Evolutionary conservation across 2,113 vertebrate species (phyloP), one percentile per base, ranked within the genome.

Genomic region (Bufo gargarizans): DNA sequence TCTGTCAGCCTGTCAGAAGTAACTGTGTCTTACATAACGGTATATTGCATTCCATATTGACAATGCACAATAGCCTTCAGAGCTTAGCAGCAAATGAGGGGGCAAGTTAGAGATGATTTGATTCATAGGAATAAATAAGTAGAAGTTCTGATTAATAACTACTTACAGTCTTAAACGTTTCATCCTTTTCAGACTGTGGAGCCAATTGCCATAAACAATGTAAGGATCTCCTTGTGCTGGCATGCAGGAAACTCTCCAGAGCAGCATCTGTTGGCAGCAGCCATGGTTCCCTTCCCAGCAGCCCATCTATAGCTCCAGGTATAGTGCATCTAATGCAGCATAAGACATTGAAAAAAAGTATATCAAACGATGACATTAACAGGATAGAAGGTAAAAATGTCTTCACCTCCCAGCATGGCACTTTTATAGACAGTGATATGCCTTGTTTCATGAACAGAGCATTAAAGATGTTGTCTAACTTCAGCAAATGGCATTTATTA

Each of bases 171-270:
- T 33, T 69, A 69, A 67, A 22, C 3, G 12, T 33, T 12, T 3
- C 13, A 69, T 79, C 16, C 89, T 80, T 91, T 92, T 76, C 94
- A 99, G 98, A 99, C 84, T 99, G 98, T 0, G 98, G 97, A 20
- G 98, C 97, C 87, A 99, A 99, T 92, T 99, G 98, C 89, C 98
- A 99, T 89, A 99, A 99, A 93, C 98, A 99, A 82, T 99, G 98
- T 92, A 95, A 97, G 89, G 97, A 99, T 89, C 94, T 99, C 77
- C 94, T 99, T 90, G 97, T 99, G 90, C 93, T 98, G 89, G 98
- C 98, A 0, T 99, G 98, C 89, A 95, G 97, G 91, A 98, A 97
- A 90, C 95, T 97, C 82, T 94, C 96, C 72, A 95, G 95, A 86
- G 96, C 94, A 0, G 92, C 96, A 4, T 99, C 97, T 11, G 88